phyloP scores from a whole-genome alignment of 2,113 vertebrate species.

The Paramormyrops kingsleyae region DNA sequence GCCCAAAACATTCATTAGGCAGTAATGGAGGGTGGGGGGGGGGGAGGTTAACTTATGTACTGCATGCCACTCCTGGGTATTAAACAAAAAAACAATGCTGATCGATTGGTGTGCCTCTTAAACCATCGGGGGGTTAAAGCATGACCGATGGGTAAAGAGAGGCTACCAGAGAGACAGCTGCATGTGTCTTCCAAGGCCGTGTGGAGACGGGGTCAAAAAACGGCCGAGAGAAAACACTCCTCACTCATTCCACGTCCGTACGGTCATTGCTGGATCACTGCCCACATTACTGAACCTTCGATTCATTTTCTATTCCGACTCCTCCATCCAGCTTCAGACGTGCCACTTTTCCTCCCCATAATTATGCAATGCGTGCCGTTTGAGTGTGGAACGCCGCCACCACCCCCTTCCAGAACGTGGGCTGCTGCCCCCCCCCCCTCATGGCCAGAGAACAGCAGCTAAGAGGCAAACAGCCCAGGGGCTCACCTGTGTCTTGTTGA shows the following conservation, averaged over 20 bases:
- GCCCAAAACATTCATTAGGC: constrained; percentile 47
- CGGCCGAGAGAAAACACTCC: neutral
- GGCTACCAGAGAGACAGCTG: neutral
- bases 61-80: neutral
- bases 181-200: neutral
- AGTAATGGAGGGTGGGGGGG: constrained; percentile 40
- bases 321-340: neutral
- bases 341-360: neutral
- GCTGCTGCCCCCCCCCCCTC: neutral
- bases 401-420: neutral
- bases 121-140: neutral
- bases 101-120: neutral
- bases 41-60: constrained; percentile 1
- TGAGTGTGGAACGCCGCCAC: neutral
- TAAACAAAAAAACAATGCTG: neutral
- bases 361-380: neutral
- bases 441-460: neutral
- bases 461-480: neutral
- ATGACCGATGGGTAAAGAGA: neutral
- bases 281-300: neutral
- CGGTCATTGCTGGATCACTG: neutral
- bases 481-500: neutral
- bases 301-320: neutral
- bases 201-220: neutral
- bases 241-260: neutral